Percentiles rank a stretch among this genome's conserved stretches.
Conservation (phyloP, 2,888 invertebrate species). For the Cenopis cana region DNA sequence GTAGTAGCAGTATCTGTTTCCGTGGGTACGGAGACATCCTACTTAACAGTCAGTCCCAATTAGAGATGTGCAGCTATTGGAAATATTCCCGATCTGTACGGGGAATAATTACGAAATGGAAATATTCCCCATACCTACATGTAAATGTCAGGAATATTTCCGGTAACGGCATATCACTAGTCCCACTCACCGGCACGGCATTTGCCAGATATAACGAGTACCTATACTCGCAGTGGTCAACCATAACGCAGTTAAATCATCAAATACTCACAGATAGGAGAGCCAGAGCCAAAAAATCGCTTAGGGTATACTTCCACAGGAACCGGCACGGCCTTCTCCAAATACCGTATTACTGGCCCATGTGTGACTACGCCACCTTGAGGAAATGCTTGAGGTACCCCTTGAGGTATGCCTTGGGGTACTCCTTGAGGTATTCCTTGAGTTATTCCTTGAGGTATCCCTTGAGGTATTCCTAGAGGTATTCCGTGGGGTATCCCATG, state of each 20-base stretch:
- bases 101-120: too few species aligned
- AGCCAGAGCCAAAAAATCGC: slow-evolving; percentile 57
- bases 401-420: slow-evolving; percentile 3
- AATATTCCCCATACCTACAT: too few species aligned
- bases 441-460: background rate
- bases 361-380: background rate
- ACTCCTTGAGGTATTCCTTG: slow-evolving; percentile 4
- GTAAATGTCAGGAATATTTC: too few species aligned
- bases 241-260: background rate
- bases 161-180: too few species aligned
- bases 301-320: slow-evolving; percentile 65
- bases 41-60: too few species aligned
- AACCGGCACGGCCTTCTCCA: slow-evolving; percentile 50
- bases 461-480: slow-evolving; percentile 1
- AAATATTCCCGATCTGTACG: too few species aligned
- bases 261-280: slow-evolving; percentile 60
- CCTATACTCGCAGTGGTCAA: background rate
- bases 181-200: background rate
- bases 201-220: background rate
- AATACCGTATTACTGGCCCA: slow-evolving; percentile 27
- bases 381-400: background rate
- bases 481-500: background rate
- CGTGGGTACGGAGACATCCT: background rate
- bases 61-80: too few species aligned
- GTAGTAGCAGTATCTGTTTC: background rate